Conservation (phyloP, 2,113 vertebrate species). For the Ammodramus savannarum region DNA sequence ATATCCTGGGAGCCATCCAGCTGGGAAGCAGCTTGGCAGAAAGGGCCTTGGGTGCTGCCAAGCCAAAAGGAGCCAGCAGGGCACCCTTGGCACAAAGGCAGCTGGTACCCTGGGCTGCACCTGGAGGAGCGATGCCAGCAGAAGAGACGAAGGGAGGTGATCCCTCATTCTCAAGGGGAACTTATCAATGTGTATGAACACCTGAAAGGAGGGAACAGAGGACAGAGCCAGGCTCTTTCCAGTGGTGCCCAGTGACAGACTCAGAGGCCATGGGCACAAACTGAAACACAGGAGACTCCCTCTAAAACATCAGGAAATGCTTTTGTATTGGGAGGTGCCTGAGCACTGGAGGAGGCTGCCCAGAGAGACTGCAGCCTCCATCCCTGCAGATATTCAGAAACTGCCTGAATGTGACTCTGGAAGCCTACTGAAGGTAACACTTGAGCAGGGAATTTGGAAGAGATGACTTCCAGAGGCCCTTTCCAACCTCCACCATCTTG, state of each 20-base stretch:
- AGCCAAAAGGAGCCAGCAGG: background rate
- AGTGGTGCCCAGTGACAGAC: background rate
- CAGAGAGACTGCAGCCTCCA: background rate
- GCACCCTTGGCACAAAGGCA: background rate
- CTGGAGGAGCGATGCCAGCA: background rate
- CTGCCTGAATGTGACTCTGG: fast-evolving
- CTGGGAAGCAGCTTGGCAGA: background rate
- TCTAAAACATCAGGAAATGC: background rate
- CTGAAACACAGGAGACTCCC: background rate
- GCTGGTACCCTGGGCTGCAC: background rate
- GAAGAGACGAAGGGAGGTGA: background rate
- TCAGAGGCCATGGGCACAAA: background rate
- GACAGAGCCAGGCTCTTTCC: background rate
- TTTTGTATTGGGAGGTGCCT: background rate
- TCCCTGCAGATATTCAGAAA: background rate
- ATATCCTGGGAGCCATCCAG: background rate
- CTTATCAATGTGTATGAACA: background rate
- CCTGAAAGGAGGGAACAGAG: background rate
- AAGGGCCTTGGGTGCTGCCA: background rate
- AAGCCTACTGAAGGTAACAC: background rate
- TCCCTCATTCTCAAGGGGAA: background rate
- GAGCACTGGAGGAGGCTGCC: background rate
- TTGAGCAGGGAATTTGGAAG: background rate
- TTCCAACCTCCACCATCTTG: background rate
- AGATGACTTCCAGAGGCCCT: background rate